Percentiles rank a stretch among this genome's conserved stretches.
Conservation (phyloP, 2,888 invertebrate genomes). For the Seira ritae region DNA sequence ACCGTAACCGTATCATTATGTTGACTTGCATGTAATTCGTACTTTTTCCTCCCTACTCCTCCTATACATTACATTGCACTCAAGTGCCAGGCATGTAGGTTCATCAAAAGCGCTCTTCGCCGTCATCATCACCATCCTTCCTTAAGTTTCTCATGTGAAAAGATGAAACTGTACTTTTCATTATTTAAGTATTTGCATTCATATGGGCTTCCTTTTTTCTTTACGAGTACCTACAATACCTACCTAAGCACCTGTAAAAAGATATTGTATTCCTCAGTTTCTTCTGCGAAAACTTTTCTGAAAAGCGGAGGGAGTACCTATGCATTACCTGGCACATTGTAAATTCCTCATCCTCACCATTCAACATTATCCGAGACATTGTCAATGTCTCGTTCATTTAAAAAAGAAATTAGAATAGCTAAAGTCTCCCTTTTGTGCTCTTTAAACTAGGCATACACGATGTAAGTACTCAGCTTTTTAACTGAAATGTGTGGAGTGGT, state of each 20-base stretch:
- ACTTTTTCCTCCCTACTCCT: not conserved
- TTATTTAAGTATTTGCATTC: conserved; percentile 11
- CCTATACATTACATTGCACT: not conserved
- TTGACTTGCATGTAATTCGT: conserved; percentile 7
- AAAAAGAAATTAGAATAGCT: not conserved
- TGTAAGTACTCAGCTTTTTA: too few species aligned
- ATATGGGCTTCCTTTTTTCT: not conserved
- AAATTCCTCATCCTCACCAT: conserved; percentile 8
- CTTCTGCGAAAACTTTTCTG: conserved; percentile 16
- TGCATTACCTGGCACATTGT: conserved; percentile 15
- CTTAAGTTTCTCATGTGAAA: conserved; percentile 19
- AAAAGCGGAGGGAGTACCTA: not conserved
- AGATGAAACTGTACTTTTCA: conserved; percentile 16
- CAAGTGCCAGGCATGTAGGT: conserved; percentile 3
- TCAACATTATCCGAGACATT: conserved; percentile 6
- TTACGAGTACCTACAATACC: not conserved
- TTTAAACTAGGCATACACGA: too few species aligned
- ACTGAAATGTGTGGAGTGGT: too few species aligned
- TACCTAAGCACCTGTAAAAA: not conserved
- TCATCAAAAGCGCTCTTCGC: conserved; percentile 4
- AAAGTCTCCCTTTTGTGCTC: too few species aligned
- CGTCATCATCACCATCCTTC: too few species aligned
- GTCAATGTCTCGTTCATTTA: not conserved
- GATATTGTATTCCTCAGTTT: too few species aligned
- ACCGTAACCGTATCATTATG: conserved; percentile 12